phyloP scores from a whole-genome alignment of 1,140 invertebrate genomes.

The Ephestia elutella region DNA sequence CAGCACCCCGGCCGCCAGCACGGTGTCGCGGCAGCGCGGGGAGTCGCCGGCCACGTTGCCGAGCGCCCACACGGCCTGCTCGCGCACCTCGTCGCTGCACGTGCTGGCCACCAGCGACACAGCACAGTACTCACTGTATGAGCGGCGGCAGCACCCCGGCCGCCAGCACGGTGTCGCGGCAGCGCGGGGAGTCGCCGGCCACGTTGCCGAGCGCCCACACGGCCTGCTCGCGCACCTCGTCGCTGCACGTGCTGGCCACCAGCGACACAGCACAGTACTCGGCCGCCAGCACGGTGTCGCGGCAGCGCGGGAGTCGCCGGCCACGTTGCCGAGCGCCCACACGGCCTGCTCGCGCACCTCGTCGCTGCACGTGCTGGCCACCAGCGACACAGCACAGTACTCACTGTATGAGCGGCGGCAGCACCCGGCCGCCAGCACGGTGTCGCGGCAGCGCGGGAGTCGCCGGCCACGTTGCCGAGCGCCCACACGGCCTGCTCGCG shows the following conservation, averaged over 20 bases:
- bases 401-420: too few relatives aligned
- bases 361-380: slow-evolving; percentile 89
- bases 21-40: slow-evolving; percentile 92
- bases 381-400: slow-evolving; percentile 87
- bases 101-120: slow-evolving; percentile 87
- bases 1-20: slow-evolving; percentile 89
- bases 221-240: too few relatives aligned
- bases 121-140: too few relatives aligned
- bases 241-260: too few relatives aligned
- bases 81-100: slow-evolving; percentile 95
- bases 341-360: slow-evolving; percentile 95
- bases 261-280: too few relatives aligned
- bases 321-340: slow-evolving; percentile 97
- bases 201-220: too few relatives aligned
- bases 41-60: slow-evolving; percentile 98
- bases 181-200: too few relatives aligned
- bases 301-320: slow-evolving; percentile 95
- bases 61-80: slow-evolving; percentile 94
- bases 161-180: too few relatives aligned
- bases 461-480: too few relatives aligned
- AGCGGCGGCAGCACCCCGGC: slow-evolving; percentile 95
- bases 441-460: too few relatives aligned
- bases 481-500: too few relatives aligned
- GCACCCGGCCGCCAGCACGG: slow-evolving; percentile 93
- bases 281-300: slow-evolving; percentile 91